A percentile compares a stretch with the other conserved stretches of the same genome.
Evolutionary conservation across 2,113 vertebrate genomes (phyloP).

Genomic region (Xenopus laevis): DNA sequence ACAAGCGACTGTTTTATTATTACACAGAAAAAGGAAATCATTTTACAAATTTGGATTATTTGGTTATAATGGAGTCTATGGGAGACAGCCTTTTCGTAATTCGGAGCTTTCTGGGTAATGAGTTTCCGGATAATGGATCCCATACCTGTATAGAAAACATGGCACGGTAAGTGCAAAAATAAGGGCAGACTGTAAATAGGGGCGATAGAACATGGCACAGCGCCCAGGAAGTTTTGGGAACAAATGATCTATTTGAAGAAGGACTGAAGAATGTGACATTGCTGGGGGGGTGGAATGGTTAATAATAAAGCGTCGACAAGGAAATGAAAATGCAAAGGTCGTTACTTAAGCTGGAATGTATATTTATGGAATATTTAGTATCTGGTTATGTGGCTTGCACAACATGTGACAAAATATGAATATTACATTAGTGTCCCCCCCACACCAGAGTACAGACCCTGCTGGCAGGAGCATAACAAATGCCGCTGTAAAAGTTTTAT

Average conservation of each 20-base stretch:
- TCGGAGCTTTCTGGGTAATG: too few species aligned
- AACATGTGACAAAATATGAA: constrained; percentile 56
- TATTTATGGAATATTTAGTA: constrained; percentile 45
- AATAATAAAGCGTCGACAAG: constrained; percentile 25
- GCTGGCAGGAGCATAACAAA: constrained; percentile 70
- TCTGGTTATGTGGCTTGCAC: constrained; percentile 23
- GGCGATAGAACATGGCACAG: too few species aligned
- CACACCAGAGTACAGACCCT: constrained; percentile 62
- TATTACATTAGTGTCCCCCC: constrained; percentile 70
- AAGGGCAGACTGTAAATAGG: not conserved
- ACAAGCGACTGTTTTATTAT: too few species aligned
- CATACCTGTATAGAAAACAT: not conserved
- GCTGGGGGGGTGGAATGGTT: constrained; percentile 5
- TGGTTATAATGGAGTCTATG: too few species aligned
- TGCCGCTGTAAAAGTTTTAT: constrained; percentile 73
- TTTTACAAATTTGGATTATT: too few species aligned
- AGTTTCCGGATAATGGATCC: too few species aligned
- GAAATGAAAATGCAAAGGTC: constrained; percentile 31
- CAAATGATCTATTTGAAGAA: too few species aligned
- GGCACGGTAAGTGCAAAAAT: not conserved
- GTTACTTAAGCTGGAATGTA: constrained; percentile 33
- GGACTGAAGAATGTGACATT: not conserved
- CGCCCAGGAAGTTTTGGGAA: too few species aligned
- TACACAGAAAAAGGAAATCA: too few species aligned
- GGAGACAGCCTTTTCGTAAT: too few species aligned